Base-by-base conservation (phyloP, 2,113 vertebrate genomes). In the Gymnogyps californianus region DNA sequence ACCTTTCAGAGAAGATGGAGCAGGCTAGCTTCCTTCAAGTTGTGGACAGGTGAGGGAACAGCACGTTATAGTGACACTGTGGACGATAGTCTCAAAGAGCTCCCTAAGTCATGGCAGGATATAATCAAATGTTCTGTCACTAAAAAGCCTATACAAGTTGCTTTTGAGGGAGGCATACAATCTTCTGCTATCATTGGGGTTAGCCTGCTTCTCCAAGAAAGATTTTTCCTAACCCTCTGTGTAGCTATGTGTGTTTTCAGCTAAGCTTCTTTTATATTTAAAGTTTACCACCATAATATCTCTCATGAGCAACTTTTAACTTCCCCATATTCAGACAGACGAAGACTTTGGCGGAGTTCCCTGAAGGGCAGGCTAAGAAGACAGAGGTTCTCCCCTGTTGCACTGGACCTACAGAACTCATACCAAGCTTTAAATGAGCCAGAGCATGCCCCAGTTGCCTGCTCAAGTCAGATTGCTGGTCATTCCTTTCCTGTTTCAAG, bases 31-130 rank as follows among this genome's bases (percentile, higher is more conserved):
- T 29, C 57, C 62, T 83, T 44, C 79, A 90, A 32, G 79, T 77
- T 55, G 55, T 83, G 38, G 90, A 94, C 2, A 78, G 86, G 98
- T 98, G 44, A 97, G 97, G 94, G 82, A 92, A 67, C 8, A 58
- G 29, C 31, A n/a, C 32, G 9, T 51, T 61, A 31, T 4, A 51
- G 26, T 47, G 51, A 38, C 52, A 54, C 8, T 20, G 16, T 38
- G 31, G 36, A 11, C 74, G 28, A 70, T 2, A 52, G 16, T 58
- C 16, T 22, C 16, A 13, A 69, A 79, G 26, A 22, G 4, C 21
- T 89, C 52, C 9, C 46, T 52, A 13, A 11, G 1, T 69, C 24
- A 8, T 16, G 46, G 15, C 36, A 66, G 52, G 25, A 34, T 59
- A 16, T 14, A 74, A 72, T 49, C 7, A 61, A 62, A 52, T n/a